Base-by-base conservation (phyloP, 35 echinoderm and acorn worm genomes). In the Heliocidaris tuberculata region DNA sequence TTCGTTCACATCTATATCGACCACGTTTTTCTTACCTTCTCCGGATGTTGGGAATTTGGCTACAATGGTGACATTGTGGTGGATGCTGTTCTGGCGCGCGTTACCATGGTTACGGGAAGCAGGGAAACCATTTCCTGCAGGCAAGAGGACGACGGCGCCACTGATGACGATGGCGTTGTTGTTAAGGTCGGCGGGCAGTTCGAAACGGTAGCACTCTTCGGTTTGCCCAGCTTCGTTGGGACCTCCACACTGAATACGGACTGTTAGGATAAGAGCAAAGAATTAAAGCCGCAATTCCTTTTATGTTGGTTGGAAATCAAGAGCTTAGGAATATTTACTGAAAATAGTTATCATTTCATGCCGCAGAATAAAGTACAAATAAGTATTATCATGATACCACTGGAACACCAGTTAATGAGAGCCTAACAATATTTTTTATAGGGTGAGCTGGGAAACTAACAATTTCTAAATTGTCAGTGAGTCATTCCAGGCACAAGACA, bases 121-220 rank as follows among this genome's bases (percentile, higher is more conserved):
- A 32, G 47, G 87, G 16, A 27, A 89, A 42, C 31, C 19, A 30
- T 48, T 89, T 0, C 87, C 87, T 6, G 87, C 87, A 4, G 87
- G 87, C 31, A 89, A 48, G 13, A 89, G 47, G 87, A 89, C 87
- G 31, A 89, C 24, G 19, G 87, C 87, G 16, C 87, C 47, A 19
- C 87, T 32, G 32, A 89, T 89, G 27, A 78, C 65, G 32, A 89
- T 42, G 87, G 87, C 47, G 7, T 89, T 48, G 87, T 89, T 89
- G 87, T 89, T 48, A 27, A 89, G 87, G 10, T 89, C 47, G 31
- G 87, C 19, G 87, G 87, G 31, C 87, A 89, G 87, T 16, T 89
- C 47, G 87, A 89, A 89, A 31, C 87, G 31, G 87, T 89, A 89
- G 87, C 87, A 89, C 29, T 89, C 87, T 17, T 89, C 87, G 31